Conservation (phyloP, 2,797 vertebrate species). For the Carcharodon carcharias region DNA sequence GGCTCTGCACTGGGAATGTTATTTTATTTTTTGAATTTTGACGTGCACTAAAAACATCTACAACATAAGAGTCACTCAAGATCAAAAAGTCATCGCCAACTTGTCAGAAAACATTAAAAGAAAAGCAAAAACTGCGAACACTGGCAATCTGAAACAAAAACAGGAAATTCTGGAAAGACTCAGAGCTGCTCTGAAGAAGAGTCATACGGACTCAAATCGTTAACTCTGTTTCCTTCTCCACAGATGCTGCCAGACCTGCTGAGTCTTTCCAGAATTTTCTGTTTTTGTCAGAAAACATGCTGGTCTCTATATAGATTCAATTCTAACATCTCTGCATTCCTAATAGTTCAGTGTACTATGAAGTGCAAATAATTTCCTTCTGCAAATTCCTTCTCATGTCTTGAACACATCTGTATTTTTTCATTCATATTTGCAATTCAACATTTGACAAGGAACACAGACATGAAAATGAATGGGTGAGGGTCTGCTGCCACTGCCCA, state of each 20-base stretch:
- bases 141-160: too few relatives aligned
- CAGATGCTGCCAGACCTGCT: too few relatives aligned
- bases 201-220: too few relatives aligned
- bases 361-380: not conserved
- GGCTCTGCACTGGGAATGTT: not conserved
- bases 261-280: too few relatives aligned
- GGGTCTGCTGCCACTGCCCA: not conserved
- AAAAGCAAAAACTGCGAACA: too few relatives aligned
- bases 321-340: not conserved
- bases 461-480: not conserved
- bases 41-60: not conserved
- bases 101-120: not conserved
- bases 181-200: too few relatives aligned
- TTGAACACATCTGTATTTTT: not conserved
- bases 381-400: not conserved
- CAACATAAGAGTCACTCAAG: not conserved
- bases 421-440: not conserved
- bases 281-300: not conserved
- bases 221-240: too few relatives aligned
- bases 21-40: not conserved
- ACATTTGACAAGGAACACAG: not conserved
- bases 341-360: not conserved
- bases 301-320: not conserved
- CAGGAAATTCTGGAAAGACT: too few relatives aligned
- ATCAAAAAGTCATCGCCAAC: not conserved